phyloP scores from a whole-genome alignment of 2,888 invertebrate genomes.

The Ochlodes sylvanus region DNA sequence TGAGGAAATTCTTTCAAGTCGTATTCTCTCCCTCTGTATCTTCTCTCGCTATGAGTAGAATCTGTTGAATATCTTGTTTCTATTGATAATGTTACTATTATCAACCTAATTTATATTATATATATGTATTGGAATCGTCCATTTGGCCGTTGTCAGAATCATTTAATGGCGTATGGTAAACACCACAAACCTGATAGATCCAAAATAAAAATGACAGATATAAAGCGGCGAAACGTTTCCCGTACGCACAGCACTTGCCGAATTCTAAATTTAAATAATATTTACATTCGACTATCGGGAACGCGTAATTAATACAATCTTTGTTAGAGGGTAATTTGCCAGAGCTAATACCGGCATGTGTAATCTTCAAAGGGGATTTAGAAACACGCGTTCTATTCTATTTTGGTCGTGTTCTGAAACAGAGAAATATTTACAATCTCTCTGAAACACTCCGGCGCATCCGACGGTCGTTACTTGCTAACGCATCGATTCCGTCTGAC shows the following conservation, averaged over 20 bases:
- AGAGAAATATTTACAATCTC: constrained; percentile 85
- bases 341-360: constrained; percentile 82
- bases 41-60: no score
- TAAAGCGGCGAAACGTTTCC: constrained; percentile 67
- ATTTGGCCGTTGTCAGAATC: constrained; percentile 52
- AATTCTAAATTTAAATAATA: constrained; percentile 80
- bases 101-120: not conserved
- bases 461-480: constrained; percentile 81
- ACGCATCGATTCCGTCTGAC: constrained; percentile 75
- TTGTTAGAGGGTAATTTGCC: constrained; percentile 85
- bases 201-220: constrained; percentile 75
- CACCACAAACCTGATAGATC: constrained; percentile 55
- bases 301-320: constrained; percentile 85
- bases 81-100: constrained; percentile 1
- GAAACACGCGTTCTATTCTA: constrained; percentile 84
- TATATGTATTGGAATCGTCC: constrained; percentile 32
- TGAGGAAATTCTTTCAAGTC: not conserved
- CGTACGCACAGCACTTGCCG: constrained; percentile 64
- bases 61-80: no score
- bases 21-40: no score
- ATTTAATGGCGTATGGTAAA: constrained; percentile 56
- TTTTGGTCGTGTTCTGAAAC: constrained; percentile 83
- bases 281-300: constrained; percentile 82
- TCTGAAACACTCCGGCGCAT: constrained; percentile 83
- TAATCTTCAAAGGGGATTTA: constrained; percentile 85